phyloP scores from a whole-genome alignment of 2,797 vertebrate genomes.

The Tiaroga cobitis region DNA sequence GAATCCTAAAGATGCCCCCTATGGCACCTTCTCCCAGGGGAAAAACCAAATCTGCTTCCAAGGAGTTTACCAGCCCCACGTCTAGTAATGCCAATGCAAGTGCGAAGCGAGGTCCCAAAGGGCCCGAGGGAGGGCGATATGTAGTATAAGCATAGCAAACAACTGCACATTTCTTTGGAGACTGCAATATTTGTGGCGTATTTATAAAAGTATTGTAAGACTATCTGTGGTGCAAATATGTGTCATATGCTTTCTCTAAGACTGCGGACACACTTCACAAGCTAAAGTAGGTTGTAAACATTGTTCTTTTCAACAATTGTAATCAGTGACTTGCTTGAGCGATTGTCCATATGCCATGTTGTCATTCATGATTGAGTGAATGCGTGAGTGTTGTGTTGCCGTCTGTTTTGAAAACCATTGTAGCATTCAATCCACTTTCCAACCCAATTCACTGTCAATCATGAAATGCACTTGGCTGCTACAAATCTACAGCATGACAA shows the following conservation, averaged over 20 bases:
- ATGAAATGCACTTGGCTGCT: conserved; percentile 25
- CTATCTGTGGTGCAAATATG: conserved; percentile 14
- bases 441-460: neutral
- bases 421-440: conserved; percentile 3
- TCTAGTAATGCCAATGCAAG: conserved; percentile 70
- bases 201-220: conserved; percentile 13
- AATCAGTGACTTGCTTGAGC: conserved; percentile 54
- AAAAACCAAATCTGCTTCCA: conserved; percentile 71
- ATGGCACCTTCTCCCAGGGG: conserved; percentile 56
- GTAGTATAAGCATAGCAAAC: conserved; percentile 74
- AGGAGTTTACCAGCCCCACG: conserved; percentile 43
- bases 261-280: conserved; percentile 77
- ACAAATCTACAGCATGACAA: conserved; percentile 16
- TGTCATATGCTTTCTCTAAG: conserved; percentile 65
- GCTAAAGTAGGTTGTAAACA: conserved; percentile 69
- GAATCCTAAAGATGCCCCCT: conserved; percentile 79
- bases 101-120: conserved; percentile 80
- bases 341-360: conserved; percentile 70
- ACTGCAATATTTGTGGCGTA: conserved; percentile 41
- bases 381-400: conserved; percentile 60
- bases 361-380: conserved; percentile 63
- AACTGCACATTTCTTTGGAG: conserved; percentile 62
- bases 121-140: conserved; percentile 76
- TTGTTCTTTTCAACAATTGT: conserved; percentile 54
- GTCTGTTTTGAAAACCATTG: neutral